Conservation (phyloP, 2,888 invertebrate species). For the Megalurothrips usitatus region DNA sequence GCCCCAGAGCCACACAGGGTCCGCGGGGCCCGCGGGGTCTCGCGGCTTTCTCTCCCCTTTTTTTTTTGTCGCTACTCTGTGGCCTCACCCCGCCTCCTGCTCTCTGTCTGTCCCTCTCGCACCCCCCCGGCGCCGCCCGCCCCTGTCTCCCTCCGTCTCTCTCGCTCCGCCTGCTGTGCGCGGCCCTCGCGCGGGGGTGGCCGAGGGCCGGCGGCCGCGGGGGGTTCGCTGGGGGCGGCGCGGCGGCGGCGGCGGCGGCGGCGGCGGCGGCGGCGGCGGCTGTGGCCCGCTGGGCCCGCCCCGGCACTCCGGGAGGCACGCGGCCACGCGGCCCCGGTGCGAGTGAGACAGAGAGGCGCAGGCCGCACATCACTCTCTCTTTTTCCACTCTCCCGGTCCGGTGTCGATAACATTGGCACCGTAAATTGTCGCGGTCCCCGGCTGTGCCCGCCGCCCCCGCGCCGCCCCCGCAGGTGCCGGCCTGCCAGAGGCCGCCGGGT, state of each 20-base stretch:
- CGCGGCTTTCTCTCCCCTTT: too few relatives aligned
- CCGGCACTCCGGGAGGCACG: not conserved
- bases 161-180: not conserved
- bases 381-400: not conserved
- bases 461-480: not conserved
- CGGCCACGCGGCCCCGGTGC: too few relatives aligned
- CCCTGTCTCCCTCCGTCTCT: not conserved
- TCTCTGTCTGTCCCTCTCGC: not conserved
- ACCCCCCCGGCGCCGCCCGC: not conserved
- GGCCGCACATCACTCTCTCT: not conserved
- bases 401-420: constrained; percentile 1
- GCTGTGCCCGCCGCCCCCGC: not conserved
- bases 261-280: not conserved
- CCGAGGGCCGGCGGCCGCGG: too few relatives aligned
- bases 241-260: not conserved
- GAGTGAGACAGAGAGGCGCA: too few relatives aligned
- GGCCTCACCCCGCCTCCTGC: too few relatives aligned
- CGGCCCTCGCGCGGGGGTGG: too few relatives aligned
- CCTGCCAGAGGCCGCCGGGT: too few relatives aligned
- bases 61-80: too few relatives aligned
- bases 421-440: not conserved
- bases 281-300: not conserved
- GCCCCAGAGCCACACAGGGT: too few relatives aligned
- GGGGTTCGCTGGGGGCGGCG: not conserved
- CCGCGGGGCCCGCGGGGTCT: too few relatives aligned